A percentile compares a stretch with the other conserved stretches of the same genome.
phyloP scores from a whole-genome alignment of 1,140 invertebrate genomes.

The Saccostrea cuccullata region DNA sequence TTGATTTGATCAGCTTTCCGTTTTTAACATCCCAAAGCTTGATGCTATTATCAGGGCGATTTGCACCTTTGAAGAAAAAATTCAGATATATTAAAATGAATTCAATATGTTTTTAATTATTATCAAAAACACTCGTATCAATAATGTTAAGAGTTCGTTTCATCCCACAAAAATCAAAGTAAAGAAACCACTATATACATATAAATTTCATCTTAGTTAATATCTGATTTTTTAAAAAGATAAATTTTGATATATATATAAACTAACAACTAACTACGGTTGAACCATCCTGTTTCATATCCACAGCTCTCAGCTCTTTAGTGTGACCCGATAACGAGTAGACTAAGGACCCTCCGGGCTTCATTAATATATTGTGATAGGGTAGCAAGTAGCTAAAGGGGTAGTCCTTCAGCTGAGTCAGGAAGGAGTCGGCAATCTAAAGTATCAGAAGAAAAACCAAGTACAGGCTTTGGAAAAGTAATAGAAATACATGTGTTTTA shows the following conservation, averaged over 20 bases:
- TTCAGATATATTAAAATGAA: background rate
- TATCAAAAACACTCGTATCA: too few relatives aligned
- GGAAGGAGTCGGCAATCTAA: background rate
- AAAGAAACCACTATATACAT: too few relatives aligned
- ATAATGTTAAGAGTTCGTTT: too few relatives aligned
- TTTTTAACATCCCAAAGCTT: slow-evolving; percentile 37
- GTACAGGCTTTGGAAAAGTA: background rate
- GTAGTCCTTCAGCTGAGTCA: slow-evolving; percentile 9
- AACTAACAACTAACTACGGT: background rate
- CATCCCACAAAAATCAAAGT: too few relatives aligned
- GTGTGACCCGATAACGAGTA: slow-evolving; percentile 10
- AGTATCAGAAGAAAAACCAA: background rate
- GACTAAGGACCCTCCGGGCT: slow-evolving; percentile 17
- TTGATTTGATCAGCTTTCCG: slow-evolving; percentile 29
- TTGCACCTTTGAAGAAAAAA: background rate
- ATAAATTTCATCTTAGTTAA: too few relatives aligned
- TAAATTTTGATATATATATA: too few relatives aligned
- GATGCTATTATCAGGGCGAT: slow-evolving; percentile 16
- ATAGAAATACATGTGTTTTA: too few relatives aligned
- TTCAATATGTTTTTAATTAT: background rate
- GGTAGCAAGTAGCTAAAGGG: background rate
- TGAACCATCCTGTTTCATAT: background rate
- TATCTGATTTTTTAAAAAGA: too few relatives aligned
- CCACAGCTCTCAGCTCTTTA: background rate
- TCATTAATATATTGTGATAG: background rate